A percentile compares a stretch with the other conserved stretches of the same genome.
Conservation (phyloP, 2,797 vertebrate genomes). For the Silurus aristotelis region DNA sequence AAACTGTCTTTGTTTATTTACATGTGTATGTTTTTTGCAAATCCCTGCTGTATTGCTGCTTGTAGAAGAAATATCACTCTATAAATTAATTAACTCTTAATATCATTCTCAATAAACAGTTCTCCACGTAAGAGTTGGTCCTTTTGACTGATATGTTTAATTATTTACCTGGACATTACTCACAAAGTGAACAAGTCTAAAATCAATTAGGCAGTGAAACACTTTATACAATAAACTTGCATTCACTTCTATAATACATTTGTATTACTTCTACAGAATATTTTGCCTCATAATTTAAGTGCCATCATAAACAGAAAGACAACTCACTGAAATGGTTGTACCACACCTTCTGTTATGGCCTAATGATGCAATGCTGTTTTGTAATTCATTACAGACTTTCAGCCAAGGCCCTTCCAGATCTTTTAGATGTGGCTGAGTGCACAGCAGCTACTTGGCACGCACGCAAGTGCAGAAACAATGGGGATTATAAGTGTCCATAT, state of each 20-base stretch:
- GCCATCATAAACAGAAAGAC: conserved; percentile 41
- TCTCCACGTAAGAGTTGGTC: background rate
- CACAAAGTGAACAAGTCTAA: background rate
- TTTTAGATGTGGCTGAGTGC: background rate
- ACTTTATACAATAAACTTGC: too few relatives aligned
- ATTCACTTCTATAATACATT: background rate
- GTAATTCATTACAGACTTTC: conserved; percentile 31
- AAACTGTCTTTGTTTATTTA: background rate
- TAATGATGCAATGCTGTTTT: conserved; percentile 21
- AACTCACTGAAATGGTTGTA: conserved; percentile 8
- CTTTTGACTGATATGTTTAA: background rate
- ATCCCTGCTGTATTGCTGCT: background rate
- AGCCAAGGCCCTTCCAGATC: conserved; percentile 22
- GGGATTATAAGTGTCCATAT: background rate
- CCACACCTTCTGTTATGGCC: conserved; percentile 23
- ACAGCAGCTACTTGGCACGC: background rate
- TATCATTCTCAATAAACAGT: background rate
- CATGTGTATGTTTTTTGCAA: background rate
- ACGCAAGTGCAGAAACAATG: background rate
- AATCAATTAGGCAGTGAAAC: background rate
- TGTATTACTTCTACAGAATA: background rate
- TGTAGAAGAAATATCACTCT: background rate
- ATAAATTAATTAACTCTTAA: background rate
- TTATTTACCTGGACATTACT: background rate
- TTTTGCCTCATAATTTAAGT: background rate